Conservation (phyloP, 2,888 invertebrate genomes). For the Plutella xylostella region DNA sequence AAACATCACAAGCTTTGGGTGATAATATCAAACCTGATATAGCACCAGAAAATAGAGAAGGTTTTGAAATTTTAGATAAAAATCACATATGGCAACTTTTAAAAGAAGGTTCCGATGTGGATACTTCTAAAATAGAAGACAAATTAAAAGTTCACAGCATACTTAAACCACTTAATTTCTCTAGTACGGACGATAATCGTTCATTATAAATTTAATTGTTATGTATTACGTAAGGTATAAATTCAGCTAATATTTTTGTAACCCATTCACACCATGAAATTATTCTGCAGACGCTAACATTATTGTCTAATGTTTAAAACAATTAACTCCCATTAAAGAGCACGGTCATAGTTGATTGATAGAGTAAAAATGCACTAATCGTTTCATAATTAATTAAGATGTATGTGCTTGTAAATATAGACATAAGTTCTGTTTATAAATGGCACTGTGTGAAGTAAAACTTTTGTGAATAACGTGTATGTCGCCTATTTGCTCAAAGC, state of each 20-base stretch:
- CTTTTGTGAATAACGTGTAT: conserved; percentile 31
- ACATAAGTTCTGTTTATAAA: conserved; percentile 28
- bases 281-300: neutral
- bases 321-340: conserved; percentile 23
- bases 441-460: conserved; percentile 26
- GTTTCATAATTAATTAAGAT: conserved; percentile 27
- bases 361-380: conserved; percentile 43
- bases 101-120: conserved; percentile 61
- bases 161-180: conserved; percentile 36
- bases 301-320: neutral
- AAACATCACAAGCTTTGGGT: conserved; percentile 52
- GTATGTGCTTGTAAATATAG: conserved; percentile 41
- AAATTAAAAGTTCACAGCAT: conserved; percentile 43
- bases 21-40: conserved; percentile 42
- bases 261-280: conserved; percentile 25
- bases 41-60: conserved; percentile 61
- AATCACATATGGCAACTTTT: conserved; percentile 73
- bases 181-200: conserved; percentile 39
- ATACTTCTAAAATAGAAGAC: conserved; percentile 44
- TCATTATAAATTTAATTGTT: conserved; percentile 62
- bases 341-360: conserved; percentile 53
- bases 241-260: conserved; percentile 64
- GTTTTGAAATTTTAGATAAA: conserved; percentile 69
- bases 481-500: conserved; percentile 47
- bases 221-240: conserved; percentile 57